These are phyloP conservation scores for Acrossocheilus wenchowensis DNA, from an alignment of 2,797 vertebrate species.

Conservation along the genomic window DNA sequence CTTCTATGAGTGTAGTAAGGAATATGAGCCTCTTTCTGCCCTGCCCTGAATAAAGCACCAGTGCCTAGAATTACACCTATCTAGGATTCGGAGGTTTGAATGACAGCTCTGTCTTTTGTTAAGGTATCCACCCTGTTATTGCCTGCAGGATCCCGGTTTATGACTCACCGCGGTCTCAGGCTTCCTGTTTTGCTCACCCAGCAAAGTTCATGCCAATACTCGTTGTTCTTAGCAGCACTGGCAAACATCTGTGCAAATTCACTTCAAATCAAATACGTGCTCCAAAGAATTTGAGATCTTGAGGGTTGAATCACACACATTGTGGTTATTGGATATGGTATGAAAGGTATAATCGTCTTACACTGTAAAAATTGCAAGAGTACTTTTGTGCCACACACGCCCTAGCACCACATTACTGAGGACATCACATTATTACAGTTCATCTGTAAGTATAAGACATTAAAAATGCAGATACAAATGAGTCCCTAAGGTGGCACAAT, in stretches of 20 bases:
- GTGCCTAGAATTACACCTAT: slow-evolving; percentile 9
- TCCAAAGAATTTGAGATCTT: neutral
- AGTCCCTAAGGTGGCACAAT: neutral
- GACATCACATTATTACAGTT: neutral
- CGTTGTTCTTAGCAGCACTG: neutral
- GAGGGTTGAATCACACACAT: neutral
- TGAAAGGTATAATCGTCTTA: neutral
- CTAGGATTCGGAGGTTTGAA: slow-evolving; percentile 2
- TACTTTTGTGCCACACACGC: neutral
- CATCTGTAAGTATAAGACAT: neutral
- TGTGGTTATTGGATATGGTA: neutral
- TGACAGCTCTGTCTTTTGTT: slow-evolving; percentile 19
- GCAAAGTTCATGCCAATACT: slow-evolving; percentile 11
- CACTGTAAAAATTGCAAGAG: neutral
- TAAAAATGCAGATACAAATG: neutral
- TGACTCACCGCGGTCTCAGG: slow-evolving; percentile 4
- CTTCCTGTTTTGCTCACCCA: slow-evolving; percentile 41
- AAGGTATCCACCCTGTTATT: slow-evolving; percentile 29
- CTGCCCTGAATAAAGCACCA: neutral
- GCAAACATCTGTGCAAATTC: neutral
- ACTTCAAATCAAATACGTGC: neutral
- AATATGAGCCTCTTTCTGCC: neutral
- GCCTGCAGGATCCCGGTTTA: slow-evolving; percentile 23
- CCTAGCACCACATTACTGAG: neutral
- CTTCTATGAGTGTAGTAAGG: slow-evolving; percentile 7